Base-by-base conservation (phyloP, 2,113 vertebrate genomes). In the Chloroceryle aenea region DNA sequence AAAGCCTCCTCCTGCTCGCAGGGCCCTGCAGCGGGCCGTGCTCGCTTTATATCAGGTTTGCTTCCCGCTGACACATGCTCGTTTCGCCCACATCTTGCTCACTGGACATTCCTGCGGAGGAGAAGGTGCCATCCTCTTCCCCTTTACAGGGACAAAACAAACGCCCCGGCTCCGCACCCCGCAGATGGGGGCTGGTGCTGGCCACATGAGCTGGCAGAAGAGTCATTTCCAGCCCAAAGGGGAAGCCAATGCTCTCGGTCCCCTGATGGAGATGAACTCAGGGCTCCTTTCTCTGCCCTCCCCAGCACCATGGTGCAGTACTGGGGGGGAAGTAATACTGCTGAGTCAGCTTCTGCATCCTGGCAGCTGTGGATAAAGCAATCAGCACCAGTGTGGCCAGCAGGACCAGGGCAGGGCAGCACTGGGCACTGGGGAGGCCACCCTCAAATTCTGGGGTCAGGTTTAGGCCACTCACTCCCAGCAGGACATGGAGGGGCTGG, bases 141-240 rank as follows among this genome's bases (percentile, higher is more conserved):
- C 26, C 80, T 92, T 95, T 12, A 1, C 25, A 47, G 59, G 50
- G 94, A 80, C 3, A 25, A 7, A 43, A 27, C 45, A 78, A 85
- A 62, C 34, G 21, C 71, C 58, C 36, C 6, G 0, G 13, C 43
- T 40, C 55, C 0, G 2, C 4, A 4, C 4, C 66, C 43, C 72
- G 5, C 0, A 0, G 27, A 1, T 0, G 1, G 20, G 40, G 43
- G n/a, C 32, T 3, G 6, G 14, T 2, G 2, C 22, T 0, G 10
- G 4, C 42, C 1, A 9, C 63, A 26, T 43, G 63, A 53, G 32
- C 45, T 4, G 9, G 55, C 10, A 43, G 21, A 73, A 25, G 56
- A 1, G 0, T 59, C 85, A 73, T 36, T 79, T 88, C 82, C 56
- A 82, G 34, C 47, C 32, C 0, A 0, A 43, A 75, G 72, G 77